A percentile compares a stretch with the other conserved stretches of the same genome.
These are phyloP conservation scores for Drosophila villosipedis DNA, from an alignment of 2,888 invertebrate species.

Conservation along the genomic window DNA sequence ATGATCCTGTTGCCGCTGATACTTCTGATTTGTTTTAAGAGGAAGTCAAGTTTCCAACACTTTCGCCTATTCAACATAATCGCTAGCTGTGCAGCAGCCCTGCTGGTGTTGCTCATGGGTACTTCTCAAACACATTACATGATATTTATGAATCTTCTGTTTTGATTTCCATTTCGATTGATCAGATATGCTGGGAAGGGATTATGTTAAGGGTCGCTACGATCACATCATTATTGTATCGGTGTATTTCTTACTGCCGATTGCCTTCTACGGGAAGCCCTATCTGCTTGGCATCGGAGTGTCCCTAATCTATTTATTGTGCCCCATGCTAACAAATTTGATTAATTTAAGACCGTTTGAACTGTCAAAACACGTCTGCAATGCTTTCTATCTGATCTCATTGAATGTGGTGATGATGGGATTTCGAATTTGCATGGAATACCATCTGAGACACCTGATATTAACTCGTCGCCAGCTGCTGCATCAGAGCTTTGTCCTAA, in stretches of 20 bases:
- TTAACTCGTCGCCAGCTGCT: conserved; percentile 43
- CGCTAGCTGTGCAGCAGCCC: conserved; percentile 26
- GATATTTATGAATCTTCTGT: conserved; percentile 14
- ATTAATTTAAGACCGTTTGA: fast-evolving
- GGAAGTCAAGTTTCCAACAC: neutral
- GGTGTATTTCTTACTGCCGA: conserved; percentile 50
- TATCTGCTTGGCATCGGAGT: conserved; percentile 30
- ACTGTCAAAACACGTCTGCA: neutral
- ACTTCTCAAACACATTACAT: neutral
- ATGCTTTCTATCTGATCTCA: conserved; percentile 2
- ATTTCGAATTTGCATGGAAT: conserved; percentile 23
- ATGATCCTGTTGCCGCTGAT: conserved; percentile 29
- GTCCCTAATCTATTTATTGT: conserved; percentile 6
- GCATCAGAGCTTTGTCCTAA: conserved; percentile 27
- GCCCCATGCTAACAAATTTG: neutral
- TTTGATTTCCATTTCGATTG: neutral
- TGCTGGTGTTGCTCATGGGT: conserved; percentile 30
- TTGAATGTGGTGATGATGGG: conserved; percentile 25
- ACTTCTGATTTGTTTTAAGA: conserved; percentile 20
- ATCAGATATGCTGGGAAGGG: neutral
- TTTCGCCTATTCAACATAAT: conserved; percentile 7
- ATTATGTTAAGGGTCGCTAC: conserved; percentile 8
- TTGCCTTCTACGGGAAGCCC: conserved; percentile 23
- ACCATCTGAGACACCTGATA: conserved; percentile 19
- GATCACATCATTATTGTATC: conserved; percentile 44